Base-by-base conservation (phyloP, 1,140 invertebrate genomes). In the Ceratosolen fusciceps region DNA sequence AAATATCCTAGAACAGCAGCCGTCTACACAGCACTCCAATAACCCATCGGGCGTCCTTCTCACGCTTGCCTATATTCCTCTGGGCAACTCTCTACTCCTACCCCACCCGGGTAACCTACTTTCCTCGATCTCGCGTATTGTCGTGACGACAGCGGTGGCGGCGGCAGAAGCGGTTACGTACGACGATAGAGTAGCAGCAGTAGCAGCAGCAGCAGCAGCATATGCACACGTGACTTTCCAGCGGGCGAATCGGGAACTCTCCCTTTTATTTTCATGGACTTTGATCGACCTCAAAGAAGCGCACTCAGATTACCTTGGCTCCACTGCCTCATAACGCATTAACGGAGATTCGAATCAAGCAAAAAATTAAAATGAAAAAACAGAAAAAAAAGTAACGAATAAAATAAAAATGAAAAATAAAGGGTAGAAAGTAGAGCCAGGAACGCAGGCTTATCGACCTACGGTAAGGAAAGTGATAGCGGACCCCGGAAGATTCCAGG, bases 51-150 rank as follows among this genome's bases (percentile, higher is more conserved):
- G 24, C 60, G n/a, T 39, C 19, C 31, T 49, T 12, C 52, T 4
- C 21, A 34, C 52, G 19, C 1, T 49, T 49, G n/a, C 19, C 37
- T 54, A 73, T 65, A 52, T 56, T 74, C 84, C 88, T 85, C 85
- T 88, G 85, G 82, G 85, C 87, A 87, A 88, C 82, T 85, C 80
- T n/a, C n/a, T n/a, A n/a, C n/a, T n/a, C n/a, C n/a, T n/a, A n/a
- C n/a, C n/a, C 83, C 84, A 84, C 83, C 85, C 84, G 19, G 54
- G 84, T 86, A 87, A 87, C 86, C 87, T 86, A 89, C 83, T 89
- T 89, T 87, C 65, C 62, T 71, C 47, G 47, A 34, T 47, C 39
- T 68, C 37, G 1, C 73, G 49, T 4, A 21, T 21, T 3, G 14
- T 16, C 39, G 12, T n/a, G n/a, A n/a, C n/a, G n/a, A n/a, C n/a